Base-by-base conservation (phyloP, 2,888 invertebrate genomes). In the Limenitis camilla region DNA sequence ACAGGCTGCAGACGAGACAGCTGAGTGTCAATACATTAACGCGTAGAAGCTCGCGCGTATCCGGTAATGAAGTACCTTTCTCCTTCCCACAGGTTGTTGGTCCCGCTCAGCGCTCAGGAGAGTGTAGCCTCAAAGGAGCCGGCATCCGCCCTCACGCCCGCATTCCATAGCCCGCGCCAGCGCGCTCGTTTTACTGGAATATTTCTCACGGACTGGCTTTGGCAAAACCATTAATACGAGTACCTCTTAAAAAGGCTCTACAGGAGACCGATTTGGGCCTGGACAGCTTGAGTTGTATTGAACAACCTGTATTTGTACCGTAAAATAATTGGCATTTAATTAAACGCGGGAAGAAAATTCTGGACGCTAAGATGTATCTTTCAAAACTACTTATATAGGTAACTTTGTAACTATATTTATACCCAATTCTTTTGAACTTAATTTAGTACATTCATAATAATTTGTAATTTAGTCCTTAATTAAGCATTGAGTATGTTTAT, bases 161-260 rank as follows among this genome's bases (percentile, higher is more conserved):
- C 85, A 84, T 84, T 84, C 85, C 84, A 71, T 67, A 69, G 71
- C 67, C 72, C 65, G 66, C 71, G 72, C 74, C 72, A 67, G 76
- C 75, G 71, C 74, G 71, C 73, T 70, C 80, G 76, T 73, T 76
- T 76, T 77, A 75, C 83, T 76, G 72, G 79, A 81, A 82, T 82
- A 78, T 86, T 87, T 88, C 88, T 87, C 88, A 88, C 88, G 87
- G 84, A 69, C 82, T 78, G 72, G 76, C 83, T 85, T 83, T 84
- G 82, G 83, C 84, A 76, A 84, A 77, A 74, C 78, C 78, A 78
- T 79, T 76, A 74, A 67, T 65, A 66, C 62, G 62, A 61, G 65
- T 62, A 63, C 61, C 61, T 55, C 60, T 61, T 64, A 65, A 68
- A 69, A 71, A 69, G 66, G 63, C 64, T 62, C 61, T 61, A 62